Evolutionary conservation across 2,797 vertebrate genomes (phyloP), one percentile per base, ranked within the genome.

Genomic region (Dendrocincla tyrannina): DNA sequence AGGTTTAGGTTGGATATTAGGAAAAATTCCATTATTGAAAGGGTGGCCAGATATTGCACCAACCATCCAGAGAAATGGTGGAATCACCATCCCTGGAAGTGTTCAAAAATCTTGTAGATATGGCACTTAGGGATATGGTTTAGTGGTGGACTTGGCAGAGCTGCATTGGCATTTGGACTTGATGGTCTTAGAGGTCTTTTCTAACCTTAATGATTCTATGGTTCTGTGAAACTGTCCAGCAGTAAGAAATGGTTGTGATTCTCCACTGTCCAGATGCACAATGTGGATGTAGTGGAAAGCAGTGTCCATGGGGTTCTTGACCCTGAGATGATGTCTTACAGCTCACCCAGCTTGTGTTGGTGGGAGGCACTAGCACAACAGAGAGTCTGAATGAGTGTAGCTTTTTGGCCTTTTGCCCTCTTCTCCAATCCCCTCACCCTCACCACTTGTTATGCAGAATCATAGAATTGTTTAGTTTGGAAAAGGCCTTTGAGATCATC

Each of bases 261-360:
- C 27, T 60, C 13, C n/a, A 4, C 13, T 13, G 28, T n/a, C 6
- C 49, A 32, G 24, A 9, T 5, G 3, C 2, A 12, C 12, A 2
- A 13, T 0, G 3, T 5, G 7, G 32, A 2, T 56, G 15, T 14
- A 14, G 11, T 7, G 42, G 49, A 25, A 27, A 77, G 9, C 1
- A 13, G 8, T 18, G 10, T 23, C 25, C 28, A 1, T 11, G 19
- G n/a, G 3, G 9, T 52, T 17, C 44, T n/a, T 47, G 30, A 35
- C 25, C 20, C 32, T 5, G 23, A 46, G 27, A 19, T 63, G 27
- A 16, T 30, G 30, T 46, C 37, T 37, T 58, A n/a, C 1, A 60
- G 50, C 24, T 87, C 32, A 49, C 18, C 9, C 39, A 50, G 1
- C 3, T 52, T 33, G 18, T 33, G 9, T 24, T 70, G 64, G 8